These are phyloP conservation scores for Polia nebulosa DNA, from an alignment of 2,888 invertebrate species.

Conservation along the genomic window DNA sequence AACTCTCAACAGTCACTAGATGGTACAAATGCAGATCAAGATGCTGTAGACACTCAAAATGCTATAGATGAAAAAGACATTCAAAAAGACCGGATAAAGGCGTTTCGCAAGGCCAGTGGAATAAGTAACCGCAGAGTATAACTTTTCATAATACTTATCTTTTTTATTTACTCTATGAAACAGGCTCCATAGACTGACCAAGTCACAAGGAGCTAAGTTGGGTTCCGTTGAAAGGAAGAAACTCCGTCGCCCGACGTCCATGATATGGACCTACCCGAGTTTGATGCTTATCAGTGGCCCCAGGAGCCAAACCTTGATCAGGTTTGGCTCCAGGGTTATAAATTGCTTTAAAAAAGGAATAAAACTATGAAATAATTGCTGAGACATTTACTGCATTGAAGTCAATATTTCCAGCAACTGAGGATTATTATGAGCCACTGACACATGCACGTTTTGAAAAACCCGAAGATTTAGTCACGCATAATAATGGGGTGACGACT, in stretches of 20 bases:
- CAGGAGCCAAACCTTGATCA: no score
- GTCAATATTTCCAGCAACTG: not conserved
- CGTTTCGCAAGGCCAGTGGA: constrained; percentile 36
- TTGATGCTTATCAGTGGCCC: not conserved
- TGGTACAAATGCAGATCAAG: not conserved
- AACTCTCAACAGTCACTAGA: not conserved
- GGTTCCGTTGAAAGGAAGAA: not conserved
- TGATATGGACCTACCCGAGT: not conserved
- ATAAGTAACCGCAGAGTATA: constrained; percentile 11
- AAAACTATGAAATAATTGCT: not conserved
- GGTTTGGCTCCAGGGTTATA: not conserved
- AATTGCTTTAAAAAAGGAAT: not conserved
- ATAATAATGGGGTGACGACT: no score
- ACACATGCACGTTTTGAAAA: not conserved
- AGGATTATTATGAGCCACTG: not conserved
- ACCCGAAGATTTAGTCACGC: no score
- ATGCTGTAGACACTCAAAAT: not conserved
- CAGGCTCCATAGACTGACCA: constrained; percentile 1
- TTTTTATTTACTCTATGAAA: constrained; percentile 7
- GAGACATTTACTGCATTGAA: not conserved
- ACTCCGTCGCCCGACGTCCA: not conserved
- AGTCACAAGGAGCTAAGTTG: not conserved
- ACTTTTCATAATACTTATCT: constrained; percentile 1
- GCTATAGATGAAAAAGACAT: no score
- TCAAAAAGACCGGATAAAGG: not conserved